Percentiles rank a stretch among this genome's conserved stretches.
These are phyloP conservation scores for Drosophila orena DNA, from an alignment of 1,140 invertebrate genomes.

Conservation along the genomic window DNA sequence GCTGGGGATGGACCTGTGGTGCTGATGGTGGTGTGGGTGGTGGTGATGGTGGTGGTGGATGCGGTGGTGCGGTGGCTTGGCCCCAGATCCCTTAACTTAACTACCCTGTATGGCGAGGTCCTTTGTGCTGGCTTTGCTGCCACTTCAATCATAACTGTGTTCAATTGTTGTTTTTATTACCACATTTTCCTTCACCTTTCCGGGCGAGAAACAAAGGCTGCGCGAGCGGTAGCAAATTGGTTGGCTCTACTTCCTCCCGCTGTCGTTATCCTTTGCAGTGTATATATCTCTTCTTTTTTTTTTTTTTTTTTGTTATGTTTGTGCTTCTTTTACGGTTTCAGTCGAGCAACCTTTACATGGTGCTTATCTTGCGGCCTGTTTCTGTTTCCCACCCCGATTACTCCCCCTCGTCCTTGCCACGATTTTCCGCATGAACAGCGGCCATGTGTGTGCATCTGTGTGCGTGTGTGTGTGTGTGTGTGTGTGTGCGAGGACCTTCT, in stretches of 20 bases:
- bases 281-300: conserved; percentile 17
- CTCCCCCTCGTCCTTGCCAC: conserved; percentile 37
- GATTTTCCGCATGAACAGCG: conserved; percentile 71
- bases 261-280: conserved; percentile 38
- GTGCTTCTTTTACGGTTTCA: conserved; percentile 55
- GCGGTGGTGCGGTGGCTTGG: conserved; percentile 15
- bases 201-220: conserved; percentile 39
- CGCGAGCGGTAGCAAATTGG: conserved; percentile 58
- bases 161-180: conserved; percentile 83
- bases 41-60: conserved; percentile 1
- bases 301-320: conserved; percentile 22
- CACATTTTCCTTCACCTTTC: conserved; percentile 76
- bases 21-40: conserved; percentile 28
- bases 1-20: conserved; percentile 51
- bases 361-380: conserved; percentile 60
- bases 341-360: conserved; percentile 63
- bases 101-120: conserved; percentile 13
- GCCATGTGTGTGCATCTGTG: conserved; percentile 24
- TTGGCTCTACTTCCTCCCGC: conserved; percentile 43
- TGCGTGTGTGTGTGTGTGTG: conserved; percentile 1
- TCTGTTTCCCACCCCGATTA: conserved; percentile 29
- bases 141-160: conserved; percentile 83
- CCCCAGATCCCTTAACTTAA: conserved; percentile 38
- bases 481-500: conserved; percentile 3
- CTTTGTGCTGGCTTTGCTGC: conserved; percentile 57